These are phyloP conservation scores for Panurus biarmicus DNA, from an alignment of 2,113 vertebrate species.

Conservation along the genomic window DNA sequence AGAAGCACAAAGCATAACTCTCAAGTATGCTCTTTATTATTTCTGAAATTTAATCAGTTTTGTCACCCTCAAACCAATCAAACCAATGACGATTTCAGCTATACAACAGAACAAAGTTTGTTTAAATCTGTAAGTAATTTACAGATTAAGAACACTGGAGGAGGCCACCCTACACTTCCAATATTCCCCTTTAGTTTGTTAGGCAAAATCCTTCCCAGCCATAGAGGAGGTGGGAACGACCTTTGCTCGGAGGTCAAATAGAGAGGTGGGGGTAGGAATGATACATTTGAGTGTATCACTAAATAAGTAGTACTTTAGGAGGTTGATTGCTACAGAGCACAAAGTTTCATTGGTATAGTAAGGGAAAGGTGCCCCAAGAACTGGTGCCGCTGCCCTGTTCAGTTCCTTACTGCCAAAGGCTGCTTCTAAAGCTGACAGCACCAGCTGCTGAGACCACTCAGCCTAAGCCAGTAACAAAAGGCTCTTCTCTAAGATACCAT, in stretches of 20 bases:
- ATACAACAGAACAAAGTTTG: background rate
- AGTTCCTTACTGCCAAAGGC: background rate
- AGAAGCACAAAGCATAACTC: background rate
- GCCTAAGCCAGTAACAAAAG: background rate
- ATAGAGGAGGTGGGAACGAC: fast-evolving
- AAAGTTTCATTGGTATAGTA: fast-evolving
- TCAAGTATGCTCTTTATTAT: background rate
- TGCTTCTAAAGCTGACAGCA: background rate
- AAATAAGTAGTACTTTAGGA: background rate
- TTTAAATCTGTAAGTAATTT: background rate
- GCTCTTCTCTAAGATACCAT: background rate
- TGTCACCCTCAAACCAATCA: background rate
- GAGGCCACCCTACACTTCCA: background rate
- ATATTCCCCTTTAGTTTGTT: background rate
- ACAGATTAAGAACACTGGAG: background rate
- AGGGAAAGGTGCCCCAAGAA: background rate
- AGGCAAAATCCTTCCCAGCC: background rate
- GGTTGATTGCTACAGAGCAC: background rate
- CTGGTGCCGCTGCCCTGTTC: background rate
- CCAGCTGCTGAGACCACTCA: background rate
- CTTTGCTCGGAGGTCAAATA: background rate
- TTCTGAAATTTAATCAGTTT: background rate
- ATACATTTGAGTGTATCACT: background rate
- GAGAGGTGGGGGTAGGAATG: background rate
- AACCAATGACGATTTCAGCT: background rate